Conservation (phyloP, 2,888 invertebrate species). For the Sussaba pulchella region DNA sequence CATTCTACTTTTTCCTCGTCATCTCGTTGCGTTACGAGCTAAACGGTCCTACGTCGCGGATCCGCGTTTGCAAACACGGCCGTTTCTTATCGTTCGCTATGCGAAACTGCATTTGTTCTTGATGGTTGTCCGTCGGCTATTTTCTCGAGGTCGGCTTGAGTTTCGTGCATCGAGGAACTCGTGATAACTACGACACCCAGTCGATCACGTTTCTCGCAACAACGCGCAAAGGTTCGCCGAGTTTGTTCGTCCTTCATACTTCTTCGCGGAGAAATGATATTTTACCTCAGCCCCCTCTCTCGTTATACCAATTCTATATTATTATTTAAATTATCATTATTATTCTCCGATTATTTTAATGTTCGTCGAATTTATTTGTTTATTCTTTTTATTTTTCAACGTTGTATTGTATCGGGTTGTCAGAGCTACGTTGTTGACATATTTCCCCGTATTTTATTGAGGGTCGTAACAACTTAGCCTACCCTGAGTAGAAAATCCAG, state of each 20-base stretch:
- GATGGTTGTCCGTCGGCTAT: background rate
- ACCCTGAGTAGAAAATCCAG: background rate
- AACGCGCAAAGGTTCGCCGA: background rate
- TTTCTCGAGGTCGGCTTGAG: conserved; percentile 44
- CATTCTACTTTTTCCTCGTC: too few species aligned
- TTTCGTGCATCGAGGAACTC: conserved; percentile 39
- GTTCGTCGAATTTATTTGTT: too few species aligned
- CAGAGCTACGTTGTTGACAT: too few species aligned
- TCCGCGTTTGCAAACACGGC: background rate
- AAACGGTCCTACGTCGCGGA: background rate
- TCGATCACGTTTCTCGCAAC: conserved; percentile 25
- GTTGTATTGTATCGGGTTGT: too few species aligned
- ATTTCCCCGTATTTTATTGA: too few species aligned
- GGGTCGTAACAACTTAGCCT: background rate
- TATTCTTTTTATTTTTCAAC: too few species aligned
- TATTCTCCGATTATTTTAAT: too few species aligned
- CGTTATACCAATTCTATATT: too few species aligned
- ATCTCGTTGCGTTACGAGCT: background rate
- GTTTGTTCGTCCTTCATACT: background rate
- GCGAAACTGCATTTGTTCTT: background rate
- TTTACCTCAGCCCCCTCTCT: background rate
- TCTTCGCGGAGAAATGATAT: background rate
- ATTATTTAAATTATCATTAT: too few species aligned
- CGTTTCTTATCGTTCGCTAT: conserved; percentile 30
- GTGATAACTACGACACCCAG: conserved; percentile 25